Evolutionary conservation across 2,113 vertebrate species (phyloP), one percentile per base, ranked within the genome.

Genomic region (Ptyas mucosa): DNA sequence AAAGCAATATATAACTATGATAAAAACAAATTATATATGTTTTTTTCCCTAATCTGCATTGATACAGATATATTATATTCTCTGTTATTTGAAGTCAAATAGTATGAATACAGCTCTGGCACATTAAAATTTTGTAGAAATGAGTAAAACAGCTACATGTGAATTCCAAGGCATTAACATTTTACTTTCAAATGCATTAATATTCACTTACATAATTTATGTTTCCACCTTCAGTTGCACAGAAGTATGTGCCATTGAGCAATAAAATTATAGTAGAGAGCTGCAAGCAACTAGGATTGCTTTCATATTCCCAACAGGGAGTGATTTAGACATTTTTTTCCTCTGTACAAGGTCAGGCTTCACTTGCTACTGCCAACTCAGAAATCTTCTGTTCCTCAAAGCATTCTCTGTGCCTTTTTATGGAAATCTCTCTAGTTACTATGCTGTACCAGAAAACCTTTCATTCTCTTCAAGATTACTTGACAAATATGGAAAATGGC

Each of bases 381-480:
- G 95, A 97, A 96, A 92, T 90, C 94, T 95, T 75, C 90, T 69
- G 95, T 95, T 96, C 92, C 43, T 96, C 97, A 97, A 95, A 96
- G 97, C 95, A 95, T 97, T 85, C 93, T 69, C 94, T 97, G 97
- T 98, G 98, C 97, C 98, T 98, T 98, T 98, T 98, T 98, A 98
- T 98, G 98, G 98, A 97, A 97, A 98, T 98, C 95, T 97, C 88
- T 87, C 96, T 85, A 94, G 94, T 96, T 97, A 1, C 92, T 93
- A 21, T 6, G 92, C 95, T 96, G 96, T 94, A 95, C 54, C 95
- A 97, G 96, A 95, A 96, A 97, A 95, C 94, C 94, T 89, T 95
- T 97, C 88, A 5, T 96, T 96, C 97, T 97, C 93, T 92, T 93
- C 92, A 93, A 96, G 97, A 96, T 93, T 96, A 96, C 94, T 97